Evolutionary conservation across 1,140 invertebrate genomes (phyloP), one percentile per base, ranked within the genome.

Genomic region (Trypoxylus dichotomus): DNA sequence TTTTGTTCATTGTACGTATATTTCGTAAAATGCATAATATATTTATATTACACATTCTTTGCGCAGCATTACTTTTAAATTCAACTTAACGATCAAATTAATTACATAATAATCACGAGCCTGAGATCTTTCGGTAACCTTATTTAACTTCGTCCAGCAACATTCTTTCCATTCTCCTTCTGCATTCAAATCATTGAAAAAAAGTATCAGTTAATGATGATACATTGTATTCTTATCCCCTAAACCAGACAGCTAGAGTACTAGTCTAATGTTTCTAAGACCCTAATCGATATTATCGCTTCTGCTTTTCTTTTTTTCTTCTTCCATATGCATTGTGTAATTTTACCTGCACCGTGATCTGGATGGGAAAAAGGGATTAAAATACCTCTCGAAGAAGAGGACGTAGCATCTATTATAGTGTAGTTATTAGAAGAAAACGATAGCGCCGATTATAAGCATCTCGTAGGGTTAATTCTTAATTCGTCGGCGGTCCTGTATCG

Each of bases 391-490:
- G 47, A 54, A 6, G 47, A 54, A 6, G 47, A 54, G 15, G 47
- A 19, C 47, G 15, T 19, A n/a, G 47, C n/a, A 19, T 54, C 5
- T 37, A 37, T 37, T 32, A n/a, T n/a, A n/a, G n/a, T n/a, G 42
- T 54, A 19, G 47, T 54, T 54, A 54, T 54, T 54, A 54, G 47
- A 54, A 54, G 47, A 54, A 19, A 19, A n/a, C 47, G 47, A 54
- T 54, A 54, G 19, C 47, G 15, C 32, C 32, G 10, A 5, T 37
- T n/a, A 43, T 43, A 43, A 54, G 47, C 47, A 37, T 37, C 32
- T 37, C 47, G 47, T 54, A n/a, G 60, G 60, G 60, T 68, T 68
- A 68, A 60, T 60, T 19, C 21, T 13, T 60, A 60, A 68, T 68
- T 24, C 60, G 60, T 68, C 24, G 60, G 24, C 60, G 19, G 24